A percentile compares a stretch with the other conserved stretches of the same genome.
These are phyloP conservation scores for Oeneis ivallda DNA, from an alignment of 2,888 invertebrate genomes.

Conservation along the genomic window DNA sequence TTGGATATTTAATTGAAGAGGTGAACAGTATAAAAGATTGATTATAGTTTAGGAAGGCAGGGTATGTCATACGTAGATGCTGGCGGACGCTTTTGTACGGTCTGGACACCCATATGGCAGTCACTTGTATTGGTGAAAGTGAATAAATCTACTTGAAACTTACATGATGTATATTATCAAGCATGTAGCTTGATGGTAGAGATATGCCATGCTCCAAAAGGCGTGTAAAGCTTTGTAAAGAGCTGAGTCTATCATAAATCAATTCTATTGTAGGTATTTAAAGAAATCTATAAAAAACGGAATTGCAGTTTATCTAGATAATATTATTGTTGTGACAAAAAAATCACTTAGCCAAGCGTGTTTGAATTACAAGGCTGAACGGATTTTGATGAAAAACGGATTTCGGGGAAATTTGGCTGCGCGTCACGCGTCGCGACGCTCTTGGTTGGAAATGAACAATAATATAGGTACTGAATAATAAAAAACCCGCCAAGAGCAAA, in stretches of 20 bases:
- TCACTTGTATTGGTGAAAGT: slow-evolving; percentile 52
- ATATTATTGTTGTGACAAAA: slow-evolving; percentile 9
- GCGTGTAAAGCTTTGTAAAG: background rate
- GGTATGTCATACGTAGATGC: slow-evolving; percentile 30
- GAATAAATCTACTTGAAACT: slow-evolving; percentile 60
- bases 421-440: background rate
- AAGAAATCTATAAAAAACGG: background rate
- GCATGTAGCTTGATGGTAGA: too few species aligned
- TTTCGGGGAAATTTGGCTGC: slow-evolving; percentile 18
- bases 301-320: slow-evolving; percentile 2
- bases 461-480: background rate
- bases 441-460: background rate
- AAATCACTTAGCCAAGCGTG: slow-evolving; percentile 7
- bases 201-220: too few species aligned
- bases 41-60: slow-evolving; percentile 19
- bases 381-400: slow-evolving; percentile 17
- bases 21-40: background rate
- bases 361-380: slow-evolving; percentile 17
- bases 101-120: slow-evolving; percentile 74
- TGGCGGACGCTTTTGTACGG: slow-evolving; percentile 47
- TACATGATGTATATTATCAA: too few species aligned
- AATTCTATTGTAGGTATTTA: slow-evolving; percentile 1
- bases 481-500: background rate
- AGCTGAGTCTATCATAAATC: background rate
- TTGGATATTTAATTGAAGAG: too few species aligned